Conservation (phyloP, 2,113 vertebrate genomes). For the Phasianus colchicus region DNA sequence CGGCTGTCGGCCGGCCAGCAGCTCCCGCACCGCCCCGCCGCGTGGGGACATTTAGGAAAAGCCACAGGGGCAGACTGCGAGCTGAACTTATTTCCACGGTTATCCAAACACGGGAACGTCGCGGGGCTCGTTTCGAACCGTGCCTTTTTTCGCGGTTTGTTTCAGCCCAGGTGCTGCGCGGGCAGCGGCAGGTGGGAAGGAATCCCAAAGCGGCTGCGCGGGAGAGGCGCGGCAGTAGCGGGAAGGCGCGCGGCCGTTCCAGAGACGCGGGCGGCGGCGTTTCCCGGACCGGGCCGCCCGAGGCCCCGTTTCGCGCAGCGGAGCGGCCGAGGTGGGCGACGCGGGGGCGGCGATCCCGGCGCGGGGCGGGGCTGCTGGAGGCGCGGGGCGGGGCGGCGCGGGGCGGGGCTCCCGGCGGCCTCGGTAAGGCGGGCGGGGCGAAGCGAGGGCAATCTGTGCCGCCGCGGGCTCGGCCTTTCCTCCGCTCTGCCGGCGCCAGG, state of each 20-base stretch:
- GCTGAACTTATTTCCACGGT: not conserved
- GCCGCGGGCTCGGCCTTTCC: not conserved
- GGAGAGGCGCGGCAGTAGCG: not conserved
- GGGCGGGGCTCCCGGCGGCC: not conserved
- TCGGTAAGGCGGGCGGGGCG: not conserved
- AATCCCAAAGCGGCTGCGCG: not conserved
- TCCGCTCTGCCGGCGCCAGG: not conserved
- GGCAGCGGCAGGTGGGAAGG: not conserved
- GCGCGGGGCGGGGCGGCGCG: not conserved
- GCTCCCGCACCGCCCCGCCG: no score
- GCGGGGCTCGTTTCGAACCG: not conserved
- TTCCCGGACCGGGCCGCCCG: not conserved
- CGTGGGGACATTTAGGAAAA: not conserved
- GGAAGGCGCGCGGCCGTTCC: not conserved
- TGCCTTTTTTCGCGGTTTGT: rapidly evolving
- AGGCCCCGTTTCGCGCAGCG: not conserved
- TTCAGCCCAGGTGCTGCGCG: rapidly evolving
- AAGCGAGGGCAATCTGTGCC: not conserved
- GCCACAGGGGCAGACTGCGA: not conserved
- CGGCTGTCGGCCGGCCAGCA: no score
- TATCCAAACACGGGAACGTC: not conserved
- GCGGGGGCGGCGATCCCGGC: no score
- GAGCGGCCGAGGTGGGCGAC: no score
- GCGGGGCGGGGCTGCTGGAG: not conserved
- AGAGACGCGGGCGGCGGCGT: not conserved